phyloP scores from a whole-genome alignment of 1,140 invertebrate genomes.

The Neodiprion pinetum region DNA sequence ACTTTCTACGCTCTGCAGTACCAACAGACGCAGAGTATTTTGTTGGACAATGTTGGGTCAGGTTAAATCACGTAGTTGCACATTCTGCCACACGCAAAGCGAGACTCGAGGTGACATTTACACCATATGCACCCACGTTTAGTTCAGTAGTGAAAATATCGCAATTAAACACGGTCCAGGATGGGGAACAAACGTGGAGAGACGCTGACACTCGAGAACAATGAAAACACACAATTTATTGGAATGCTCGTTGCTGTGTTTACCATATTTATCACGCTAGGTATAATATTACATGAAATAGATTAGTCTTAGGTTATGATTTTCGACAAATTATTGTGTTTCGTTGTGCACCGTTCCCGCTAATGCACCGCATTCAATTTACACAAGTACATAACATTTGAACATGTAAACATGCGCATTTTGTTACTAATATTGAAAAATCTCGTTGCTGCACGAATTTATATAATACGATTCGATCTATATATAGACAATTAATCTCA shows the following conservation, averaged over 20 bases:
- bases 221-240: conserved; percentile 53
- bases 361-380: conserved; percentile 39
- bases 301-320: conserved; percentile 35
- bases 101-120: background rate
- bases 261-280: conserved; percentile 62
- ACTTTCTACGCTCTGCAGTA: too few species aligned
- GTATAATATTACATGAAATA: conserved; percentile 47
- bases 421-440: conserved; percentile 10
- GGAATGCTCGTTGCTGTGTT: conserved; percentile 61
- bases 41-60: too few species aligned
- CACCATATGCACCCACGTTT: background rate
- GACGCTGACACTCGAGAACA: conserved; percentile 33
- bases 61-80: too few species aligned
- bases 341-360: conserved; percentile 53
- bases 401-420: conserved; percentile 47
- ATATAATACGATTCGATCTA: background rate
- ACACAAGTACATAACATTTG: conserved; percentile 35
- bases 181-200: conserved; percentile 46
- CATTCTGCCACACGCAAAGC: too few species aligned
- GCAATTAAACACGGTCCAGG: background rate
- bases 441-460: background rate
- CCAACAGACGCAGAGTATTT: too few species aligned
- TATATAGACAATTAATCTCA: background rate
- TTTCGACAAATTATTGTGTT: conserved; percentile 25
- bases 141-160: background rate